Evolutionary conservation across 2,113 vertebrate genomes (phyloP).

Genomic region (Toxotes chatareus): DNA sequence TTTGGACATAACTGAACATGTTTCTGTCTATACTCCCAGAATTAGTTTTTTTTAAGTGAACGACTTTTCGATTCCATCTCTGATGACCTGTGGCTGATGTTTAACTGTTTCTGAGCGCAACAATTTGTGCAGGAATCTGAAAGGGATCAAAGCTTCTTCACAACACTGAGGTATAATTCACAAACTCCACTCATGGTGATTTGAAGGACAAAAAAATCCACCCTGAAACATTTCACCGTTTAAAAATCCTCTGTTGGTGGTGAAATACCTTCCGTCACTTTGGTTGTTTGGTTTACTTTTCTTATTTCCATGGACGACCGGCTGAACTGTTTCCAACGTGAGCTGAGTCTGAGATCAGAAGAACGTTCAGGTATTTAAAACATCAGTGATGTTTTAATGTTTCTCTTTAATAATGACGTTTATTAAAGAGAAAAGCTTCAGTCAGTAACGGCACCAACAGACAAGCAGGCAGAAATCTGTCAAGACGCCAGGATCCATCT

Average conservation of each 20-base stretch:
- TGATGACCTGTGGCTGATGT: neutral
- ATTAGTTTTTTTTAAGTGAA: no score
- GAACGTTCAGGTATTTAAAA: neutral
- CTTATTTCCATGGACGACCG: no score
- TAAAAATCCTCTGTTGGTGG: neutral
- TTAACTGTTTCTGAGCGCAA: neutral
- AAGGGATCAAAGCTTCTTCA: neutral
- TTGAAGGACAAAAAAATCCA: constrained; percentile 1
- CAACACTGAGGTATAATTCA: neutral
- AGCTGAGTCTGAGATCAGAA: neutral
- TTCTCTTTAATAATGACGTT: no score
- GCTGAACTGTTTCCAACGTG: neutral
- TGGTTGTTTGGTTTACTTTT: neutral
- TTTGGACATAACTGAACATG: no score
- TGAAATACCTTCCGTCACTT: no score
- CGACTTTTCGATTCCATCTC: neutral
- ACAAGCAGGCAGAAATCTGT: neutral
- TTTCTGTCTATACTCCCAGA: no score
- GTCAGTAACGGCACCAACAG: neutral
- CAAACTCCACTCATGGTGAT: neutral
- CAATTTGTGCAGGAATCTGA: neutral
- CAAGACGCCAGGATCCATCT: no score
- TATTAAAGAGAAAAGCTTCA: neutral
- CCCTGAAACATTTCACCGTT: constrained; percentile 10
- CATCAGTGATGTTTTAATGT: neutral